These are phyloP conservation scores for Lithobates sylvaticus DNA, from an alignment of 2,797 vertebrate genomes.

Conservation along the genomic window DNA sequence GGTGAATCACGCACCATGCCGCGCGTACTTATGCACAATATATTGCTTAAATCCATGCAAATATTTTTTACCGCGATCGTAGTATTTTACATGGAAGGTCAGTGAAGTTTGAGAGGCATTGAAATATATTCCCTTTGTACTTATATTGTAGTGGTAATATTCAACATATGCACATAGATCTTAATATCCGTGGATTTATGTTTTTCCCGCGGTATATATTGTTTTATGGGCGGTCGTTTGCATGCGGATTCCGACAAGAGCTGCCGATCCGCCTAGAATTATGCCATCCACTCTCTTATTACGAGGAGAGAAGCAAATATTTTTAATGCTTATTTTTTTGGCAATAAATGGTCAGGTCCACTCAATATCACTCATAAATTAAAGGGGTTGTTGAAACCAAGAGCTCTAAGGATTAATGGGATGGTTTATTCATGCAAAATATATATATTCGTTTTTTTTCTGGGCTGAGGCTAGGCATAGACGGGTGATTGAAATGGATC, in stretches of 20 bases:
- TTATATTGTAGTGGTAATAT: slow-evolving; percentile 70
- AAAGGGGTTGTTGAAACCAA: neutral
- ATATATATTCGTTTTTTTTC: neutral
- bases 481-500: neutral
- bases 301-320: slow-evolving; percentile 51
- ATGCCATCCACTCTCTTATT: slow-evolving; percentile 66
- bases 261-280: slow-evolving; percentile 56
- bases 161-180: slow-evolving; percentile 75
- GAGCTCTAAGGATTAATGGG: slow-evolving; percentile 22
- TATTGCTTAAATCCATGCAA: slow-evolving; percentile 83
- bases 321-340: slow-evolving; percentile 4
- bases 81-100: slow-evolving; percentile 81
- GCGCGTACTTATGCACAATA: slow-evolving; percentile 79
- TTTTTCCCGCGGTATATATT: slow-evolving; percentile 64
- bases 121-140: slow-evolving; percentile 75
- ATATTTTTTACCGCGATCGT: slow-evolving; percentile 76
- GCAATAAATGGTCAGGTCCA: slow-evolving; percentile 46
- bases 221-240: slow-evolving; percentile 67
- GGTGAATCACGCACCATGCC: slow-evolving; percentile 78
- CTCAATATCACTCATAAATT: slow-evolving; percentile 46
- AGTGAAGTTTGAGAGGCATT: slow-evolving; percentile 82
- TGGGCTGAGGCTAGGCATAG: neutral
- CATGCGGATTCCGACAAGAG: slow-evolving; percentile 33
- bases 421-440: slow-evolving; percentile 34
- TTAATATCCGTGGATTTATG: slow-evolving; percentile 76